phyloP scores from a whole-genome alignment of 2,797 vertebrate genomes.

The Lacerta viridis region DNA sequence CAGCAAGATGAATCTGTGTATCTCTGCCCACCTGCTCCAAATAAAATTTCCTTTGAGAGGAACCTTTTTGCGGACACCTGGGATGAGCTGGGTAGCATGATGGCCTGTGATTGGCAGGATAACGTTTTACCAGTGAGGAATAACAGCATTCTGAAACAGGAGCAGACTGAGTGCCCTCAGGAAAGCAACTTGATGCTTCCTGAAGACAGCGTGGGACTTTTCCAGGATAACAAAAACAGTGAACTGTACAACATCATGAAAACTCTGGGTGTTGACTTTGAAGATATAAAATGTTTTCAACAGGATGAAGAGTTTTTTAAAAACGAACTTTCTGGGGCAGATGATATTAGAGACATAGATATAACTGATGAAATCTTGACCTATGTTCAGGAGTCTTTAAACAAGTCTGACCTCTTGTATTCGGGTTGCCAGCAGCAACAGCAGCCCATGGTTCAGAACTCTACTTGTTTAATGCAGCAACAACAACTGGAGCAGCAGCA shows the following conservation, averaged over 20 bases:
- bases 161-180: constrained; percentile 71
- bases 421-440: constrained; percentile 72
- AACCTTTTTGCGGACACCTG: constrained; percentile 67
- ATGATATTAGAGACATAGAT: constrained; percentile 80
- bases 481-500: constrained; percentile 71
- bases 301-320: constrained; percentile 84
- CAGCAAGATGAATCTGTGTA: constrained; percentile 86
- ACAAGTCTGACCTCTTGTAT: constrained; percentile 77
- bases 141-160: constrained; percentile 75
- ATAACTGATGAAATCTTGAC: constrained; percentile 85
- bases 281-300: constrained; percentile 81
- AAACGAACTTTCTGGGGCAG: constrained; percentile 72
- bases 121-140: constrained; percentile 69
- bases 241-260: constrained; percentile 87
- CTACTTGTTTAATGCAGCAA: constrained; percentile 76
- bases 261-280: constrained; percentile 83
- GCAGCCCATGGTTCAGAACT: constrained; percentile 67
- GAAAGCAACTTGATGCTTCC: constrained; percentile 58
- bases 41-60: constrained; percentile 71
- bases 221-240: constrained; percentile 78
- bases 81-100: constrained; percentile 62
- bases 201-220: constrained; percentile 68
- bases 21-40: constrained; percentile 79
- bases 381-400: constrained; percentile 85
- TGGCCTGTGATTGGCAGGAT: constrained; percentile 74